These are phyloP conservation scores for Camptogramma bilineatum DNA, from an alignment of 2,888 invertebrate genomes.

Conservation along the genomic window DNA sequence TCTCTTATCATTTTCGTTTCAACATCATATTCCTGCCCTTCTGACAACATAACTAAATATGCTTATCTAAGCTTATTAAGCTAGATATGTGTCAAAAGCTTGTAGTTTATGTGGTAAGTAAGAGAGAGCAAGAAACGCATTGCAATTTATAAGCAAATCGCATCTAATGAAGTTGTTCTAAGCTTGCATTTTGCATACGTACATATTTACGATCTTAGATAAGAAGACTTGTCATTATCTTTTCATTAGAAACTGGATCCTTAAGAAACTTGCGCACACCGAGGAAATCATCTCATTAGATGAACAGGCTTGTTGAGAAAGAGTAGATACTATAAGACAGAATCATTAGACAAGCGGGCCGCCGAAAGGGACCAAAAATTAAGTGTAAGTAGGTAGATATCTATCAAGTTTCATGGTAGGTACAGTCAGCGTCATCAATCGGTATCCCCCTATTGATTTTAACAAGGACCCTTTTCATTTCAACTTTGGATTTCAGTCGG, in stretches of 20 bases:
- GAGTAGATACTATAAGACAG: no score
- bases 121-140: conserved; percentile 24
- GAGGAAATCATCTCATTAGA: background rate
- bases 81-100: background rate
- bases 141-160: conserved; percentile 25
- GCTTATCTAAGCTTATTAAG: background rate
- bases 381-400: no score
- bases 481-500: no score
- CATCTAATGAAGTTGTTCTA: conserved; percentile 19
- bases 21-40: no score
- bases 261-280: conserved; percentile 17
- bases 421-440: no score
- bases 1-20: no score
- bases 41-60: no score
- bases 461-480: no score
- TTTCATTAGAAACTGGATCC: conserved; percentile 27
- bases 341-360: no score
- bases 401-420: no score
- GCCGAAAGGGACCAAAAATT: no score
- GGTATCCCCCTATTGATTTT: no score
- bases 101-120: background rate
- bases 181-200: background rate
- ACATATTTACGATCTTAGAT: conserved; percentile 23
- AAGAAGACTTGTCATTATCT: conserved; percentile 12
- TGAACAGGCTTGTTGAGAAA: background rate